A percentile compares a stretch with the other conserved stretches of the same genome.
phyloP scores from a whole-genome alignment of 2,113 vertebrate species.

The Cheilinus undulatus region DNA sequence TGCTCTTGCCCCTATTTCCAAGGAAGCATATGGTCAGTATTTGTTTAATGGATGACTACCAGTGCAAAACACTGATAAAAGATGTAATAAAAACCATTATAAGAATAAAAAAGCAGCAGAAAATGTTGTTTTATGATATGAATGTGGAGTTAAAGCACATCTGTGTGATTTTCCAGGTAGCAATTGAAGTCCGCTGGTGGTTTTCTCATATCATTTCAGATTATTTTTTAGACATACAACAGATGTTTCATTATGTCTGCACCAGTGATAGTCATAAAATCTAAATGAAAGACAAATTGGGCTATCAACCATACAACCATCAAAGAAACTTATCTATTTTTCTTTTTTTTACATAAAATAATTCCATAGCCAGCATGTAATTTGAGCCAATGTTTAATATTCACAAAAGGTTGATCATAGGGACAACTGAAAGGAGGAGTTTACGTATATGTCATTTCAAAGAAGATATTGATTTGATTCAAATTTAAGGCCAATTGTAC shows the following conservation, averaged over 20 bases:
- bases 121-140: conserved; percentile 63
- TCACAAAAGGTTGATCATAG: too few relatives aligned
- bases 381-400: too few relatives aligned
- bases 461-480: too few relatives aligned
- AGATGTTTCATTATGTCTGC: conserved; percentile 67
- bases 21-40: conserved; percentile 47
- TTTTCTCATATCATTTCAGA: conserved; percentile 6
- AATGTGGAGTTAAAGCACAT: conserved; percentile 39
- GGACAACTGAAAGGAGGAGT: too few relatives aligned
- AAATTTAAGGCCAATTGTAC: too few relatives aligned
- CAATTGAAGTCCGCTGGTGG: conserved; percentile 43
- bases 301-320: too few relatives aligned
- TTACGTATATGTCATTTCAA: too few relatives aligned
- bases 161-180: conserved; percentile 63
- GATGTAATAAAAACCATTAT: conserved; percentile 44
- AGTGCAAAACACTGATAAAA: conserved; percentile 36
- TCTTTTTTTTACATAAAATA: too few relatives aligned
- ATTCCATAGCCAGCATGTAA: too few relatives aligned
- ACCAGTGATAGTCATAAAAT: conserved; percentile 19
- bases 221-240: conserved; percentile 40
- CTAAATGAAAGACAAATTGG: too few relatives aligned
- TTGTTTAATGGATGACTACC: conserved; percentile 40
- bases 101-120: conserved; percentile 23
- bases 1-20: conserved; percentile 3
- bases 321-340: too few relatives aligned